A percentile compares a stretch with the other conserved stretches of the same genome.
Conservation (phyloP, 2,888 invertebrate genomes). For the Diplolepis rosae region DNA sequence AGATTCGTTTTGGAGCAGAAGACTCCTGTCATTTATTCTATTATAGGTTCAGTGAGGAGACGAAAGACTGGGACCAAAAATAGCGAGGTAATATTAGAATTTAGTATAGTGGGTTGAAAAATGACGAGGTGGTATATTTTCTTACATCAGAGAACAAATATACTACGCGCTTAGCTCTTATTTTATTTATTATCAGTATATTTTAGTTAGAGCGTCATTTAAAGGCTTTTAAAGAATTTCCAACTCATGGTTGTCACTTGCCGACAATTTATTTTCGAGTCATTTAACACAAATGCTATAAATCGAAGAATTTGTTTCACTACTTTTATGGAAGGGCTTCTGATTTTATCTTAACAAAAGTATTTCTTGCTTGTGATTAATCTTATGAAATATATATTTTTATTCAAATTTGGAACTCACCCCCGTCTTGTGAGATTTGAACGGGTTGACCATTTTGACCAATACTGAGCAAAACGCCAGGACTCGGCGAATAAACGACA, state of each 20-base stretch:
- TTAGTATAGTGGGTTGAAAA: slow-evolving; percentile 29
- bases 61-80: slow-evolving; percentile 27
- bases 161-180: slow-evolving; percentile 8
- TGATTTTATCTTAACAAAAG: no score
- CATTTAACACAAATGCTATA: no score
- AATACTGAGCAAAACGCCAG: slow-evolving; percentile 68
- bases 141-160: slow-evolving; percentile 27
- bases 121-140: slow-evolving; percentile 20
- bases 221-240: background rate
- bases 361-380: background rate
- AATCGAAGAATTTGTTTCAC: no score
- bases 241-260: background rate
- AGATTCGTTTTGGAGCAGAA: background rate
- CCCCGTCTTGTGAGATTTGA: slow-evolving; percentile 69
- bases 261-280: background rate
- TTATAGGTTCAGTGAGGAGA: slow-evolving; percentile 12
- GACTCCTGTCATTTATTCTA: background rate
- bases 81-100: slow-evolving; percentile 24
- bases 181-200: slow-evolving; percentile 12
- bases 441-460: slow-evolving; percentile 70
- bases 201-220: background rate
- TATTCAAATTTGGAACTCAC: slow-evolving; percentile 46
- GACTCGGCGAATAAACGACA: slow-evolving; percentile 69
- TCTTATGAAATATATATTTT: background rate
- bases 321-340: no score